These are phyloP conservation scores for Lathamus discolor DNA, from an alignment of 2,113 vertebrate genomes.

Conservation along the genomic window DNA sequence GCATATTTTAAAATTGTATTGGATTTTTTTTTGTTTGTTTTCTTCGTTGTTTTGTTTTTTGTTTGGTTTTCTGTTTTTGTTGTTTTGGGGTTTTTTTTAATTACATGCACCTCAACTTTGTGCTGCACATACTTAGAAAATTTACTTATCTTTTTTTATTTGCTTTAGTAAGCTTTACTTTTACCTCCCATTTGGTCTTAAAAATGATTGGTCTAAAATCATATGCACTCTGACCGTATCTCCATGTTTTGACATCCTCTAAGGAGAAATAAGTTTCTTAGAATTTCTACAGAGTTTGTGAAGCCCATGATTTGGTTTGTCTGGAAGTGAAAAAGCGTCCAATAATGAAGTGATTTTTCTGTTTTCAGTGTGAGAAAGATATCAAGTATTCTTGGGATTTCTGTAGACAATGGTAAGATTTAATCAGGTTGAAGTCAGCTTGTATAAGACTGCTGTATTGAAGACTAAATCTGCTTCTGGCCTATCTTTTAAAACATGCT, in stretches of 20 bases:
- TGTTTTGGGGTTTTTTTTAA: neutral
- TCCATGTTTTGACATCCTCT: slow-evolving; percentile 72
- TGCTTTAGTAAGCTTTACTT: neutral
- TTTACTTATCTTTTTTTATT: neutral
- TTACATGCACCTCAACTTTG: neutral
- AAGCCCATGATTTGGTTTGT: slow-evolving; percentile 70
- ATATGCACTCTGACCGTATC: slow-evolving; percentile 10
- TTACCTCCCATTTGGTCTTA: neutral
- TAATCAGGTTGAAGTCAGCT: slow-evolving; percentile 82
- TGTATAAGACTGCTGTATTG: slow-evolving; percentile 66
- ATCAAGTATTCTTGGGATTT: slow-evolving; percentile 99
- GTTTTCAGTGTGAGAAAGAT: slow-evolving; percentile 99
- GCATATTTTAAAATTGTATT: neutral
- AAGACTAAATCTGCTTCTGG: slow-evolving; percentile 67
- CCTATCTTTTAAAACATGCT: slow-evolving; percentile 72
- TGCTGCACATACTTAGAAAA: neutral
- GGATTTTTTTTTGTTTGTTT: neutral
- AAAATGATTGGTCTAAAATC: neutral
- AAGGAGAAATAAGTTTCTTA: slow-evolving; percentile 17
- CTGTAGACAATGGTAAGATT: slow-evolving; percentile 99
- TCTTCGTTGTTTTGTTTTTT: neutral
- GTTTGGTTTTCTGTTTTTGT: too few species aligned
- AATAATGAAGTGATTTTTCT: slow-evolving; percentile 93
- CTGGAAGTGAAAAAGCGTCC: slow-evolving; percentile 73
- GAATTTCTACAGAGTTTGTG: slow-evolving; percentile 39